Evolutionary conservation across 2,113 vertebrate species (phyloP).

Genomic region (Odocoileus virginianus): DNA sequence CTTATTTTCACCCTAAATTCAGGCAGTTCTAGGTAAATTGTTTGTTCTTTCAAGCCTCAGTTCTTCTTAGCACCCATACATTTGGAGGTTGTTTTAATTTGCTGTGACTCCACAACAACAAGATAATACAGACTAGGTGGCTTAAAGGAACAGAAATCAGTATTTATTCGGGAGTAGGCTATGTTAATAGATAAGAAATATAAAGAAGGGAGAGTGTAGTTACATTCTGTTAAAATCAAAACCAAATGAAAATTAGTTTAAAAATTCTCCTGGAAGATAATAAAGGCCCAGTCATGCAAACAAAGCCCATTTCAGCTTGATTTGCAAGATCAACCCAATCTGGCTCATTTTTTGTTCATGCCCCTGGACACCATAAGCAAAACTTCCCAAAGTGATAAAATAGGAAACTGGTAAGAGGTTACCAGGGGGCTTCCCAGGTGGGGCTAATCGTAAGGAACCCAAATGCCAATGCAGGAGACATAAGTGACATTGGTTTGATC

Average conservation of each 20-base stretch:
- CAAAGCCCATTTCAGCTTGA: neutral
- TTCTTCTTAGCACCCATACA: neutral
- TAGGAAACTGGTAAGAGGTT: neutral
- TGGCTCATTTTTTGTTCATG: neutral
- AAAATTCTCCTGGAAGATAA: neutral
- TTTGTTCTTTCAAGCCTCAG: neutral
- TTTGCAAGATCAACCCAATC: neutral
- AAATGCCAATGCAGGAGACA: neutral
- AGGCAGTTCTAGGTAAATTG: neutral
- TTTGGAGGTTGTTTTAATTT: neutral
- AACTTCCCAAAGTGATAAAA: neutral
- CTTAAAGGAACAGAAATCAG: neutral
- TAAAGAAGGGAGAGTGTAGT: neutral
- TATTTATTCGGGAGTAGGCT: neutral
- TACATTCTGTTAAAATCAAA: neutral
- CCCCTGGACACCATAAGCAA: neutral
- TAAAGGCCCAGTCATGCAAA: neutral
- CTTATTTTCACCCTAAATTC: neutral
- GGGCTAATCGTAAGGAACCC: neutral
- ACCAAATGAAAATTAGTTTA: neutral
- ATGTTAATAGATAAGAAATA: neutral
- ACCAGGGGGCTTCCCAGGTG: neutral
- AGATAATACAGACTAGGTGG: neutral
- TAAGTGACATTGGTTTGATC: neutral
- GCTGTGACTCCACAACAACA: neutral